Evolutionary conservation across 2,888 invertebrate genomes (phyloP).

Genomic region (Tenthredo amoena): DNA sequence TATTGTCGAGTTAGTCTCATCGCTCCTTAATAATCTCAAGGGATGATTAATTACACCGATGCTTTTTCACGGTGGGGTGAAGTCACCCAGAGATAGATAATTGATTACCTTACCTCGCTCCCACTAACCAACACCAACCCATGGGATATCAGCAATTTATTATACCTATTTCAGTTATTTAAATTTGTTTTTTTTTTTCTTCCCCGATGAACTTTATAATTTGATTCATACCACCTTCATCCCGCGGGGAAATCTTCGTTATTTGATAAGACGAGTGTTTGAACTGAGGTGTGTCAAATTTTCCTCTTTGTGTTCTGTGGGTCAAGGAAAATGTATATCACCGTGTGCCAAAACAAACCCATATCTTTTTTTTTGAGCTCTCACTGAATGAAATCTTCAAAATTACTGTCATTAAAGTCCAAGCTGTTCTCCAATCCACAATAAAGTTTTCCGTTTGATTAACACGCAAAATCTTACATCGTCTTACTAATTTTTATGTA

Average conservation of each 20-base stretch:
- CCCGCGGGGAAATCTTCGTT: conserved; percentile 20
- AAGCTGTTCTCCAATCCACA: no score
- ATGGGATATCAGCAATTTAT: conserved; percentile 14
- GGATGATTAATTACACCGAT: conserved; percentile 45
- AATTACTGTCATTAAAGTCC: not conserved
- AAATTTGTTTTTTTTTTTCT: conserved; percentile 16
- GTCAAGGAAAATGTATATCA: not conserved
- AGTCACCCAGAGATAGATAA: conserved; percentile 51
- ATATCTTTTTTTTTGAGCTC: not conserved
- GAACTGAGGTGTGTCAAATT: not conserved
- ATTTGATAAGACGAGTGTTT: conserved; percentile 42
- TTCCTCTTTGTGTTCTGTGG: not conserved
- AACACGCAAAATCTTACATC: not conserved
- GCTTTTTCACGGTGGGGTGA: conserved; percentile 36
- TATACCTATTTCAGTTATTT: conserved; percentile 19
- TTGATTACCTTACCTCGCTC: conserved; percentile 26
- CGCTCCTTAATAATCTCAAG: conserved; percentile 32
- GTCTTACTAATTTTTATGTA: no score
- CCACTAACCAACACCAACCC: not conserved
- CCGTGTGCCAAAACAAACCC: not conserved
- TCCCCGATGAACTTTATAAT: conserved; percentile 5
- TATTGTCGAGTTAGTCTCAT: conserved; percentile 13
- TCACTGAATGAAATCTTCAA: no score
- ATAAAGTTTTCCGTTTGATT: no score
- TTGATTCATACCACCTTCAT: conserved; percentile 49